Conservation (phyloP, 2,888 invertebrate genomes). For the Drosophila tripunctata region DNA sequence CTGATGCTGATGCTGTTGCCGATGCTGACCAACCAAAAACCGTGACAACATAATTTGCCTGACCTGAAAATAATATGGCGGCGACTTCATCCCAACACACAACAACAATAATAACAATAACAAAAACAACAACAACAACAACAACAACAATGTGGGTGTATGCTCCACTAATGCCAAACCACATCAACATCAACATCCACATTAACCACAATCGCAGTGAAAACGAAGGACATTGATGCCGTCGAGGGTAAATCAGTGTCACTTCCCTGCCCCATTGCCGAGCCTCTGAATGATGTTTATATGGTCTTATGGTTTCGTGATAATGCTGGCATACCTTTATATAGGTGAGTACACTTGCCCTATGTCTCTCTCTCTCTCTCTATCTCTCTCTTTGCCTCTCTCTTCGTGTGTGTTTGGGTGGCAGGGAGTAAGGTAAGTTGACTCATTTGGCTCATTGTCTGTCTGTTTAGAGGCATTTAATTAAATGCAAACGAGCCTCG, state of each 20-base stretch:
- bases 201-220: conserved; percentile 84
- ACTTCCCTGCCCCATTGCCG: conserved; percentile 93
- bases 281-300: conserved; percentile 93
- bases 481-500: conserved; percentile 72
- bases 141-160: conserved; percentile 1
- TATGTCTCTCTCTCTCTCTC: neutral
- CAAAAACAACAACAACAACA: conserved; percentile 23
- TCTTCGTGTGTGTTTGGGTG: conserved; percentile 12
- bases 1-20: neutral
- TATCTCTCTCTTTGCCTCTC: no score
- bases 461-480: conserved; percentile 66
- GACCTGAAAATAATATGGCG: conserved; percentile 50
- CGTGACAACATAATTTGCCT: conserved; percentile 71
- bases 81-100: conserved; percentile 20
- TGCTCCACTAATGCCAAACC: conserved; percentile 38
- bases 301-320: conserved; percentile 97
- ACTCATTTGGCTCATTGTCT: conserved; percentile 55
- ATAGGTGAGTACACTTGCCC: conserved; percentile 87
- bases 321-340: conserved; percentile 93
- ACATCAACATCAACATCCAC: conserved; percentile 33
- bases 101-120: conserved; percentile 16
- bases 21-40: conserved; percentile 63
- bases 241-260: conserved; percentile 94
- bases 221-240: conserved; percentile 92
- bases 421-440: neutral